A percentile compares a stretch with the other conserved stretches of the same genome.
Conservation (phyloP, 2,888 invertebrate genomes). For the Aquatica leii region DNA sequence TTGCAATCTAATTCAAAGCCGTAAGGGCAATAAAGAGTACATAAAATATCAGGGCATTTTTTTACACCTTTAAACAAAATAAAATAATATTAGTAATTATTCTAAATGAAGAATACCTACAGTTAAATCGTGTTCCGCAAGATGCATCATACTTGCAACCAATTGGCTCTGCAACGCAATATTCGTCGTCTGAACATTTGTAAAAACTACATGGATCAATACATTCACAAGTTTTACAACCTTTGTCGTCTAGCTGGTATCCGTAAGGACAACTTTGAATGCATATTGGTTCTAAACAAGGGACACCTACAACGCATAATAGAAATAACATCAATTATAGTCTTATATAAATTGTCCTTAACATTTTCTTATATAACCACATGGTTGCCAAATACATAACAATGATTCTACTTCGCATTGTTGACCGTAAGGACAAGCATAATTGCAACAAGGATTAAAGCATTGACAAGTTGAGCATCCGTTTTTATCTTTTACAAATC, state of each 20-base stretch:
- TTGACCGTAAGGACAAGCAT: constrained; percentile 73
- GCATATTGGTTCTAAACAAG: too few relatives aligned
- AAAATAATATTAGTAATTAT: too few relatives aligned
- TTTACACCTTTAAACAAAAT: neutral
- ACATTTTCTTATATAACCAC: neutral
- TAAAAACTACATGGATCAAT: neutral
- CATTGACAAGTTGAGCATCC: constrained; percentile 88
- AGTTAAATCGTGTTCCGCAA: neutral
- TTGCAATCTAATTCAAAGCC: neutral
- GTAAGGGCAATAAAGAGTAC: neutral
- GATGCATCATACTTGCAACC: neutral
- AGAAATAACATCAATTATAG: too few relatives aligned
- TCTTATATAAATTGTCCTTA: too few relatives aligned
- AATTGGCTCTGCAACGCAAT: neutral
- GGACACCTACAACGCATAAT: too few relatives aligned
- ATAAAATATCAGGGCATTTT: neutral
- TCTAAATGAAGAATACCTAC: too few relatives aligned
- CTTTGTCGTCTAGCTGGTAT: neutral
- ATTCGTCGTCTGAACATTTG: neutral
- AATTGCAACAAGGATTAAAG: constrained; percentile 84
- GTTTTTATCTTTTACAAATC: constrained; percentile 73
- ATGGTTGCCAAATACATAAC: neutral
- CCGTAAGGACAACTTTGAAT: neutral
- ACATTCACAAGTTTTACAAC: neutral
- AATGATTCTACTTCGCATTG: constrained; percentile 74